Evolutionary conservation across 1,140 invertebrate genomes (phyloP).

Genomic region (Kradibia gibbosae): DNA sequence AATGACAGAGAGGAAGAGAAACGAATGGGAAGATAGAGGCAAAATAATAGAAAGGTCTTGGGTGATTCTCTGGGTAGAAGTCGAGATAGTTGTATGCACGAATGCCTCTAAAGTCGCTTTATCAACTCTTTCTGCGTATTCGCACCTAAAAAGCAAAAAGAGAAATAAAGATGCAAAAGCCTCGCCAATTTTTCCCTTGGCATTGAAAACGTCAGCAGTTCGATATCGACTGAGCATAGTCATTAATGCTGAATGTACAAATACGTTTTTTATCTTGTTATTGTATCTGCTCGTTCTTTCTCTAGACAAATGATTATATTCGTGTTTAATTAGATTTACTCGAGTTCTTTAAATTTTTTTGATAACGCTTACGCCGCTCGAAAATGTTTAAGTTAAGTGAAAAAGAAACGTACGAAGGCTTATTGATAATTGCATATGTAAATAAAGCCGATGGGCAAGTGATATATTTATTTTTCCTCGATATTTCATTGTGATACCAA

Average conservation of each 20-base stretch:
- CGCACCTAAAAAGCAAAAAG: constrained; percentile 27
- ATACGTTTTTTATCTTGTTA: constrained; percentile 52
- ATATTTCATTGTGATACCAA: no score
- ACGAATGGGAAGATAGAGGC: constrained; percentile 32
- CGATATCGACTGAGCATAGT: constrained; percentile 30
- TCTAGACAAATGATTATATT: not conserved
- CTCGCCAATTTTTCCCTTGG: constrained; percentile 18
- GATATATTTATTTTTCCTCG: not conserved
- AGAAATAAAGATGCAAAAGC: constrained; percentile 19
- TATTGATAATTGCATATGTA: no score
- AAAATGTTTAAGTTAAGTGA: not conserved
- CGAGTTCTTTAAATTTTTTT: not conserved
- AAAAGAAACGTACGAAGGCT: no score
- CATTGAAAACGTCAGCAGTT: constrained; percentile 50
- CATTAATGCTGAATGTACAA: constrained; percentile 27
- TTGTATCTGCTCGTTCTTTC: not conserved
- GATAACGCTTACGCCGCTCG: not conserved
- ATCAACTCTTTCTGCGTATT: constrained; percentile 49
- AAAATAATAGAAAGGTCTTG: constrained; percentile 45
- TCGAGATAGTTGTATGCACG: constrained; percentile 34
- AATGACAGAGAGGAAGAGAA: no score
- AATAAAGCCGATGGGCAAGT: not conserved
- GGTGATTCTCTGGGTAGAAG: not conserved
- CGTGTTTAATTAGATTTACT: constrained; percentile 5
- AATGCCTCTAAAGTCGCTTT: constrained; percentile 41